phyloP scores from a whole-genome alignment of 2,113 vertebrate genomes.

The Rhagologus leucostigma region DNA sequence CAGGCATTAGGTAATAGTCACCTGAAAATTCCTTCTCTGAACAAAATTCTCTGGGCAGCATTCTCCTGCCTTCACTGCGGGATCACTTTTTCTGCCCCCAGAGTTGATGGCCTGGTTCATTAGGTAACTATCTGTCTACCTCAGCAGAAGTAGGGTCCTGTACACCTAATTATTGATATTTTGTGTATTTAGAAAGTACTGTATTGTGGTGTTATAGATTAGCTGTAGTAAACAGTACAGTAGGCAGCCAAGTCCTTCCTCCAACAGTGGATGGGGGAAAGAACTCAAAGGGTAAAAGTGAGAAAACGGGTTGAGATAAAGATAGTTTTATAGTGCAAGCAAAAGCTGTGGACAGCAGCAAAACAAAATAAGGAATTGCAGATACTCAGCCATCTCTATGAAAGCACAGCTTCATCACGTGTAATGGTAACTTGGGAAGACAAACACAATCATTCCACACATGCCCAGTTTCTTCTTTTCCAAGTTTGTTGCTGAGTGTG shows the following conservation, averaged over 20 bases:
- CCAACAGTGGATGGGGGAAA: neutral
- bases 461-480: neutral
- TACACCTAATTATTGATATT: neutral
- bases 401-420: accelerated
- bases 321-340: neutral
- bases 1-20: neutral
- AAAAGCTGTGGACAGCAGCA: accelerated
- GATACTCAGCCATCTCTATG: neutral
- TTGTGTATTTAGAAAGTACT: neutral
- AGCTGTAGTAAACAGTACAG: neutral
- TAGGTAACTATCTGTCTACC: neutral
- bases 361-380: neutral
- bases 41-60: neutral
- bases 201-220: neutral
- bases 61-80: neutral
- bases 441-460: accelerated
- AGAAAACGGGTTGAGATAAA: neutral
- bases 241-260: neutral
- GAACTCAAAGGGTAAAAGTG: neutral
- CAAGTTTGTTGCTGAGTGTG: neutral
- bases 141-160: neutral
- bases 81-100: neutral
- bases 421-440: accelerated
- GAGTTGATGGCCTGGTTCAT: neutral
- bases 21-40: neutral